phyloP scores from a whole-genome alignment of 2,888 invertebrate species.

The Heliconius hortense region DNA sequence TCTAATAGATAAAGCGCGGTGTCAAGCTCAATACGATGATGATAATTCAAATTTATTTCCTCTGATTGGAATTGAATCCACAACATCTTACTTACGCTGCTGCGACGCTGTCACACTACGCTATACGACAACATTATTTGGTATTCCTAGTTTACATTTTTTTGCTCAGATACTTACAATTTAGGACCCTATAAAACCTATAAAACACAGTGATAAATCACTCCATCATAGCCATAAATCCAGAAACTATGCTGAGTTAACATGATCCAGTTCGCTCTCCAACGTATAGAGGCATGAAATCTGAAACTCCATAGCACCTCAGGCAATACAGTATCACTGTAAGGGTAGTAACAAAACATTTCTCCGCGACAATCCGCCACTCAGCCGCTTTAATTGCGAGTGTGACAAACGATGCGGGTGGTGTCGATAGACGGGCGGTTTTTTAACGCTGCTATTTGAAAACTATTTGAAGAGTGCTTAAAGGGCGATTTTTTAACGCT shows the following conservation, averaged over 20 bases:
- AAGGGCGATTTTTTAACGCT: slow-evolving; percentile 48
- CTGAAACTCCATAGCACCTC: slow-evolving; percentile 26
- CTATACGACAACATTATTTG: too few species aligned
- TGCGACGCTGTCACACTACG: too few species aligned
- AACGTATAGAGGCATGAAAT: slow-evolving; percentile 6
- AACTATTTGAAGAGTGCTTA: background rate
- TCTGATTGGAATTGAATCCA: too few species aligned
- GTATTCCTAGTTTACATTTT: too few species aligned
- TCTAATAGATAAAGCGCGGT: too few species aligned
- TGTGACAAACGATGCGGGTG: slow-evolving; percentile 69
- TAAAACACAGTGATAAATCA: background rate
- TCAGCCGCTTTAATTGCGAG: slow-evolving; percentile 79
- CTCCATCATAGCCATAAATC: background rate
- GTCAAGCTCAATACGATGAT: too few species aligned
- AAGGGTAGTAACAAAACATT: slow-evolving; percentile 47
- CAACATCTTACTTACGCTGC: too few species aligned
- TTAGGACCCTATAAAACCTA: too few species aligned
- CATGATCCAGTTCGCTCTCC: slow-evolving; percentile 15
- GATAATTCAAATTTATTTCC: too few species aligned
- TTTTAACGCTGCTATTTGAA: slow-evolving; percentile 36
- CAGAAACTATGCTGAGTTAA: background rate
- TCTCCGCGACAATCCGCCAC: slow-evolving; percentile 75
- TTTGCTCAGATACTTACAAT: too few species aligned
- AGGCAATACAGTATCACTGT: slow-evolving; percentile 23
- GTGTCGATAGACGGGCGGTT: slow-evolving; percentile 52